Evolutionary conservation across 1,140 invertebrate genomes (phyloP).

Genomic region (Hypothenemus hampei): DNA sequence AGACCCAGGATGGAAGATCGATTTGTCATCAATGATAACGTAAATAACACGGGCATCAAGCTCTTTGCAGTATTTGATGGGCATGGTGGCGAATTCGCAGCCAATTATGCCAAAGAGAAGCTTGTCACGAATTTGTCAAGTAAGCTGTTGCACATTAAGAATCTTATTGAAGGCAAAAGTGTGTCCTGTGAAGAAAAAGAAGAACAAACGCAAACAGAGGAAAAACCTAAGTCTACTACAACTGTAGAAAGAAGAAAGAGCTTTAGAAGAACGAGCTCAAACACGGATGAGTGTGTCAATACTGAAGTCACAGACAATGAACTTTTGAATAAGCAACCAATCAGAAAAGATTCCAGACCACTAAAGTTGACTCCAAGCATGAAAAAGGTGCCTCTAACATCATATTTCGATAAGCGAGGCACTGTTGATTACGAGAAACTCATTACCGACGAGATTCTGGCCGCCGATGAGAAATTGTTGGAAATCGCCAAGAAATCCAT

Average conservation of each 20-base stretch:
- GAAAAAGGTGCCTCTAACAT: slow-evolving; percentile 37
- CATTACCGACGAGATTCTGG: slow-evolving; percentile 79
- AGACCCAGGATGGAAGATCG: slow-evolving; percentile 90
- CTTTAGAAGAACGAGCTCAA: slow-evolving; percentile 61
- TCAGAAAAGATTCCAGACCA: slow-evolving; percentile 56
- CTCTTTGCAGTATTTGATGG: slow-evolving; percentile 93
- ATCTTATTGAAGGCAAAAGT: slow-evolving; percentile 58
- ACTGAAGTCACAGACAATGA: slow-evolving; percentile 64
- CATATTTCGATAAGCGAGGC: slow-evolving; percentile 56
- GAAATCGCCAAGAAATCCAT: slow-evolving; percentile 74
- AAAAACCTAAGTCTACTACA: slow-evolving; percentile 40
- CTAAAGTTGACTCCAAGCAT: slow-evolving; percentile 31
- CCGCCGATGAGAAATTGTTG: slow-evolving; percentile 72
- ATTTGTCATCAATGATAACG: slow-evolving; percentile 75
- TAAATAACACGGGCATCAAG: slow-evolving; percentile 68
- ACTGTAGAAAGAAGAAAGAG: slow-evolving; percentile 55
- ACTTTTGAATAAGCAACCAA: slow-evolving; percentile 57
- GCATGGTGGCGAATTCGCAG: slow-evolving; percentile 91
- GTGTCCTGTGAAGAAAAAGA: slow-evolving; percentile 42
- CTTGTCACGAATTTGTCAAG: slow-evolving; percentile 71
- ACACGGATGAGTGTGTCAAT: slow-evolving; percentile 52
- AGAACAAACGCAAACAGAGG: slow-evolving; percentile 44
- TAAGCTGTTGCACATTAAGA: slow-evolving; percentile 67
- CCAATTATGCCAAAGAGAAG: slow-evolving; percentile 81
- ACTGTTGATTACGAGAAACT: slow-evolving; percentile 74